Evolutionary conservation across 2,113 vertebrate genomes (phyloP).

Genomic region (Gasterosteus nipponicus): DNA sequence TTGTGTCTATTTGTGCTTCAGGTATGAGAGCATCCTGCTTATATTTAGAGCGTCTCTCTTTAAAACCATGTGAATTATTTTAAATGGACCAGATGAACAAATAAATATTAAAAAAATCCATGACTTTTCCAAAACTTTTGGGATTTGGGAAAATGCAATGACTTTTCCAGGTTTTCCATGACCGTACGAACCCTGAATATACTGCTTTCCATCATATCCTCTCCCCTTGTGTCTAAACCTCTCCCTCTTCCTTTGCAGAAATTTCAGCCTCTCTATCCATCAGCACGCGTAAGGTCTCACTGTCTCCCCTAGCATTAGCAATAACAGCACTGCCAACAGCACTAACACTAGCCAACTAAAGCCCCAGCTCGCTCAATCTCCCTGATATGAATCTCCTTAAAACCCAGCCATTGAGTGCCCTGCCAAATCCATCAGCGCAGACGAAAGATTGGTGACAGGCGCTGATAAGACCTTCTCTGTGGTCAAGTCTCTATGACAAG

Average conservation of each 20-base stretch:
- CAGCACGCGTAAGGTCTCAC: conserved; percentile 43
- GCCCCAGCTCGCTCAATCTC: conserved; percentile 65
- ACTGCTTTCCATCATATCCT: neutral
- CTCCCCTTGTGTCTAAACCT: neutral
- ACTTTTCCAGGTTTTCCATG: too few species aligned
- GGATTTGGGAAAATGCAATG: too few species aligned
- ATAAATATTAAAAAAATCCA: too few species aligned
- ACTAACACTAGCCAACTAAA: conserved; percentile 55
- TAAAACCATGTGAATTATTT: too few species aligned
- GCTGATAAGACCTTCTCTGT: conserved; percentile 68
- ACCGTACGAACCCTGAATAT: neutral
- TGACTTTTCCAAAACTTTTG: too few species aligned
- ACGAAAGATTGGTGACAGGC: conserved; percentile 57
- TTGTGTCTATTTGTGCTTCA: too few species aligned
- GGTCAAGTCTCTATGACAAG: conserved; percentile 55
- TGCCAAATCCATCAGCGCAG: conserved; percentile 66
- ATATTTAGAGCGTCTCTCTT: too few species aligned
- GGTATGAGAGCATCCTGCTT: too few species aligned
- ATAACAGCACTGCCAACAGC: conserved; percentile 49
- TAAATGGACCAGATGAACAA: too few species aligned
- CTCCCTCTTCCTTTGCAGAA: conserved; percentile 31
- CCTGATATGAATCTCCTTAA: conserved; percentile 74
- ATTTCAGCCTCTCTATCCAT: conserved; percentile 54
- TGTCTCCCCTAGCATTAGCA: conserved; percentile 45
- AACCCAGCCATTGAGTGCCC: conserved; percentile 41